These are phyloP conservation scores for Montipora sp. DNA, from an alignment of 64 coral and sea anemone species.

Conservation along the genomic window DNA sequence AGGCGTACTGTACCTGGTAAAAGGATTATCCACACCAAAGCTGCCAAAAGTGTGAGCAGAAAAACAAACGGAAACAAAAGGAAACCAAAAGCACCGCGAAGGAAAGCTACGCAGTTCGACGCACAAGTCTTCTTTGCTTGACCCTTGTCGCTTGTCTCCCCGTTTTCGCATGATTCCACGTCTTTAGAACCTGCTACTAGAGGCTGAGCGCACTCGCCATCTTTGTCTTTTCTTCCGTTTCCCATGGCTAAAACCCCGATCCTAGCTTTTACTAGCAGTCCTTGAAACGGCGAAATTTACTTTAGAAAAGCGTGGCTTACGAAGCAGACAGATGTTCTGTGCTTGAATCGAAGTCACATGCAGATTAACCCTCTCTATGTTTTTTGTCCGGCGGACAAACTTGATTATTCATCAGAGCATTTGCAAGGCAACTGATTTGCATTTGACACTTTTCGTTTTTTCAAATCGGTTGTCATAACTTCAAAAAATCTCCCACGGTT, in stretches of 20 bases:
- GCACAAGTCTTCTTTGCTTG: neutral
- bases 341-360: conserved; percentile 2
- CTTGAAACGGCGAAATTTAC: neutral
- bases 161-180: neutral
- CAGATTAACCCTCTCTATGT: neutral
- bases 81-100: conserved; percentile 8
- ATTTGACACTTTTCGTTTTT: neutral
- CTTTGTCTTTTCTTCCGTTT: conserved; percentile 27
- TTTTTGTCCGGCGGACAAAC: neutral
- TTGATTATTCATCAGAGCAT: conserved; percentile 7
- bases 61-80: conserved; percentile 33
- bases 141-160: neutral
- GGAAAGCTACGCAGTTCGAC: neutral
- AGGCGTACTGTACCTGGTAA: conserved; percentile 16
- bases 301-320: conserved; percentile 4
- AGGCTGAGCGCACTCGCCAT: neutral
- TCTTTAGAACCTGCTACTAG: conserved; percentile 5
- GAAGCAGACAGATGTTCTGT: conserved; percentile 10
- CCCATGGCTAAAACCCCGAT: neutral
- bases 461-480: neutral
- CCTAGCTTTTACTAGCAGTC: neutral
- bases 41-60: conserved; percentile 11
- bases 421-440: neutral
- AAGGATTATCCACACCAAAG: conserved; percentile 34
- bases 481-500: too few species aligned